Evolutionary conservation across 2,888 invertebrate genomes (phyloP), one percentile per base, ranked within the genome.

Genomic region (Parelbella ahira): DNA sequence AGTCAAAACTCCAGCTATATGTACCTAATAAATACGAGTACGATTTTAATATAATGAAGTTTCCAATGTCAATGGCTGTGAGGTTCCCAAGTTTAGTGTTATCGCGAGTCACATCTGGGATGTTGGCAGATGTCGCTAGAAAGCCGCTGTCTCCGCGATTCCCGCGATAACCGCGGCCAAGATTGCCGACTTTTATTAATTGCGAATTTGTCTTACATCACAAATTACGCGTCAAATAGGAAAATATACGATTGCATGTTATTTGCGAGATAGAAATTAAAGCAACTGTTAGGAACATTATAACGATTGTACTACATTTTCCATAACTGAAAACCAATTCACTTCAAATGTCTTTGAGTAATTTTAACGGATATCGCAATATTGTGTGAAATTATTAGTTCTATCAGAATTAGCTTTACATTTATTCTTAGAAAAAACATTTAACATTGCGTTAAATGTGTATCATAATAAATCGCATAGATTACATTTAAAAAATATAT

Each of bases 71-170:
- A 42, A 34, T 42, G 42, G 10, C 13, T 13, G 34, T 24, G 13
- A 34, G 41, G 57, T 55, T 58, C 51, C 48, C 54, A 56, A 50
- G 42, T 42, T 41, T 37, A 51, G 48, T 28, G 10, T 37, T 67
- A 71, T 72, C 68, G 56, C 53, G 55, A 52, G 58, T 65, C 64
- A 56, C 54, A 74, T 72, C 69, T 56, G 45, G 41, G 56, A 50
- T 39, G 53, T 48, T 47, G 63, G 66, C 66, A 76, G 68, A 71
- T 72, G 72, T 69, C 63, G 58, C 61, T 63, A 60, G 72, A 77
- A 73, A 74, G 75, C 58, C 63, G 48, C 47, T 48, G 61, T 60
- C 60, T 53, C 51, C 49, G 58, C 53, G 68, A 68, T 68, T 59
- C 50, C 48, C 57, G 48, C 60, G 70, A 72, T 74, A 71, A 64